Evolutionary conservation across 2,113 vertebrate species (phyloP), one percentile per base, ranked within the genome.

Genomic region (Copsychus sechellarum): DNA sequence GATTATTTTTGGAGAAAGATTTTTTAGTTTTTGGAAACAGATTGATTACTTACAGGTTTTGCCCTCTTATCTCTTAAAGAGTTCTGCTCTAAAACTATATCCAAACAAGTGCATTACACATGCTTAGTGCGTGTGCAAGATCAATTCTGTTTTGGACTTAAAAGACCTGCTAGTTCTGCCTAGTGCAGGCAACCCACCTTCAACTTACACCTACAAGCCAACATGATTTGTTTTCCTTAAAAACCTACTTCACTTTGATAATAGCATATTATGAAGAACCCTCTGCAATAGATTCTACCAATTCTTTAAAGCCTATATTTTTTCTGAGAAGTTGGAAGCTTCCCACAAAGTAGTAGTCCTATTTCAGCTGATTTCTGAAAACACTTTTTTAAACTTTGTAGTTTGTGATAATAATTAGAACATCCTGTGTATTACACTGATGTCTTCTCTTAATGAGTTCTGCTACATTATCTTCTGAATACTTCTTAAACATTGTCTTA

Each of bases 391-490:
- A 1, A 69, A 93, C 61, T 88, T 73, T 56, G 42, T 69, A 48
- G 38, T n/a, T 54, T 66, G 42, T 28, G 11, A 29, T 50, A 45
- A 82, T 40, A 80, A 94, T 87, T 66, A 76, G 15, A 91, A 70
- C 43, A 82, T 33, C 47, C 14, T 66, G 47, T 31, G 8, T 58
- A 71, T 70, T 88, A 79, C 38, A 70, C 31, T 28, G 80, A 47
- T 90, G 54, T 65, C 26, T 40, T 62, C 57, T 43, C 42, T 82
- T 93, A 95, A 95, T 81, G 48, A 93, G 77, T 92, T 93, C 60
- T 73, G n/a, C n/a, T 87, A 34, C 56, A 73, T 92, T 93, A 77
- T 81, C 65, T 82, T 77, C 74, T 42, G 60, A 94, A 82, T 31
- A 58, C 19, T 82, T 85, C 51, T 77, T 85, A 87, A 96, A 77